A percentile compares a stretch with the other conserved stretches of the same genome.
phyloP scores from a whole-genome alignment of 2,797 vertebrate species.

The Siniperca scherzeri region DNA sequence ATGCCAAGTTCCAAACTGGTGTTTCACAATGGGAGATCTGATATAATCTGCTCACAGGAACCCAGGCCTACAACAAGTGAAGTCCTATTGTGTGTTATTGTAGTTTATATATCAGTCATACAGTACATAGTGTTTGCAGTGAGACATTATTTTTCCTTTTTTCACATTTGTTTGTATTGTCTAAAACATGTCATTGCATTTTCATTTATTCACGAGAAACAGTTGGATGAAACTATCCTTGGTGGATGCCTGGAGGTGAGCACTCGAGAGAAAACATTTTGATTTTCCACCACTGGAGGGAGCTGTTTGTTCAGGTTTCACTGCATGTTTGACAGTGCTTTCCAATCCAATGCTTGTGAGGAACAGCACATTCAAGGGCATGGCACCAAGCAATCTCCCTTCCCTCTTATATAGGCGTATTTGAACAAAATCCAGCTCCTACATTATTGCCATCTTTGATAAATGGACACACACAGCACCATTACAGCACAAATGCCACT shows the following conservation, averaged over 20 bases:
- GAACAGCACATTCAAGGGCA: conserved; percentile 55
- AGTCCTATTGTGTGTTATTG: neutral
- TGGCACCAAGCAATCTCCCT: conserved; percentile 28
- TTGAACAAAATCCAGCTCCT: conserved; percentile 72
- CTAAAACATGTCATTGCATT: neutral
- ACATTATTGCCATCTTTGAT: conserved; percentile 70
- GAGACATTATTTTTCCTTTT: accelerated
- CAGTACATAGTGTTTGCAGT: neutral
- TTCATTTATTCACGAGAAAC: neutral
- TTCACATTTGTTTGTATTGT: neutral
- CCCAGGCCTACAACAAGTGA: neutral
- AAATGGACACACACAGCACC: conserved; percentile 63
- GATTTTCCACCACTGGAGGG: conserved; percentile 69
- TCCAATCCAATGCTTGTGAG: conserved; percentile 4
- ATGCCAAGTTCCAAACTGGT: conserved; percentile 35
- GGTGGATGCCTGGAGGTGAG: neutral
- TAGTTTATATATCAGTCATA: neutral
- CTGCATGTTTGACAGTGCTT: neutral
- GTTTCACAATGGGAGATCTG: conserved; percentile 29
- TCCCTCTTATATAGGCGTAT: conserved; percentile 30
- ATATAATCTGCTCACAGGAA: conserved; percentile 19
- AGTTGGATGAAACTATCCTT: neutral
- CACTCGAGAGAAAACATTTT: neutral
- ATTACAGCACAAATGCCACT: conserved; percentile 57
- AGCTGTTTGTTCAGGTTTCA: conserved; percentile 71